Base-by-base conservation (phyloP, 2,113 vertebrate genomes). In the Apistogramma diplotaenia region DNA sequence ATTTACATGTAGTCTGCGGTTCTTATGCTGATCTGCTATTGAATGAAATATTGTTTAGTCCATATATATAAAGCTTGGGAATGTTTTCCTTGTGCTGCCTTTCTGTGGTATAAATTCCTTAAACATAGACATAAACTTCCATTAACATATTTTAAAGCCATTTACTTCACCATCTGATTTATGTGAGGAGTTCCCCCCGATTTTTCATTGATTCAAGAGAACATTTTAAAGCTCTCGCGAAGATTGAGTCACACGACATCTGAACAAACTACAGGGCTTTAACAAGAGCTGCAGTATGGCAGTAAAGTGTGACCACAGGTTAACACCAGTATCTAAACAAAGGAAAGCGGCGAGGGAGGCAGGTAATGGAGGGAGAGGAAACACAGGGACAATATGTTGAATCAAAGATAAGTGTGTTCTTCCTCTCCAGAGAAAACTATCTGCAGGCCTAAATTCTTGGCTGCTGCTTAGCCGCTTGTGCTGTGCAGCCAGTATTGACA, bases 401-500 rank as follows among this genome's bases (percentile, higher is more conserved):
- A 92, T 91, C 87, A 86, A 87, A 93, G 89, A 86, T 88, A 83
- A 89, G 83, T 58, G 57, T 78, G 73, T 74, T 86, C 85, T 81
- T 90, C 78, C 78, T 87, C 86, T 85, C 79, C 37, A 21, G 86
- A 91, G 91, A 83, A 90, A 93, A 88, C 79, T 70, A 86, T 90
- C 88, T 90, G 74, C 86, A 90, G 79, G 72, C 83, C 82, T 77
- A 84, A 85, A 83, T 89, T 92, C 86, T 89, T 92, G 89, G 91
- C 89, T 55, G 81, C 84, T 16, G 83, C 82, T 49, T 70, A 83
- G 73, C 40, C 25, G 18, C 37, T 80, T 83, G 76, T 87, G 87
- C 90, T 91, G 83, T 87, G 88, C 89, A 93, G 91, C 90, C 90
- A 84, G 85, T 90, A 90, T 89, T 93, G 94, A 93, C 93, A 94